A percentile compares a stretch with the other conserved stretches of the same genome.
phyloP scores from a whole-genome alignment of 2,797 vertebrate species.

The Phrynocephalus vlangalii region DNA sequence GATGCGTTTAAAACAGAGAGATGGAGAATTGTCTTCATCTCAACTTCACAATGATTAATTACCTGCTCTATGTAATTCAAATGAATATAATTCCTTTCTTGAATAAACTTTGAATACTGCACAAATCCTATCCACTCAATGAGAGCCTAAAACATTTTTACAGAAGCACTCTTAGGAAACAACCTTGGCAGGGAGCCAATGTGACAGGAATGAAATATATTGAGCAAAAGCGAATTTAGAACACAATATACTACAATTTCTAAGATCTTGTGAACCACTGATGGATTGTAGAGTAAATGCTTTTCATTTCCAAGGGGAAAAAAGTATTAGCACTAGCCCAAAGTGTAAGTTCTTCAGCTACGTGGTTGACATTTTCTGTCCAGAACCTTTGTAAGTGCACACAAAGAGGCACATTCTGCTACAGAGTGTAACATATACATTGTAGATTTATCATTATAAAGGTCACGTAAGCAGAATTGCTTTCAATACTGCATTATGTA shows the following conservation, averaged over 20 bases:
- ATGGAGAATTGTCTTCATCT: slow-evolving; percentile 35
- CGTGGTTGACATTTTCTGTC: not conserved
- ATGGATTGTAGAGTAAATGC: not conserved
- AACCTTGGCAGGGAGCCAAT: not conserved
- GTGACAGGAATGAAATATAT: not conserved
- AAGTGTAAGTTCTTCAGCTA: slow-evolving; percentile 34
- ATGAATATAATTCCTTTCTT: not conserved
- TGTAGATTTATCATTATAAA: too few species aligned
- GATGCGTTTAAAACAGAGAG: slow-evolving; percentile 37
- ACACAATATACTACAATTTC: not conserved
- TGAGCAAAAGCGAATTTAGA: not conserved
- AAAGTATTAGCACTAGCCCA: slow-evolving; percentile 3
- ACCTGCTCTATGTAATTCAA: slow-evolving; percentile 24
- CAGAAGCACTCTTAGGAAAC: not conserved
- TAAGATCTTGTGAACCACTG: not conserved
- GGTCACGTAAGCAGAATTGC: too few species aligned
- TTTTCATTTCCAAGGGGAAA: not conserved
- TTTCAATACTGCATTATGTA: too few species aligned
- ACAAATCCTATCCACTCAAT: not conserved
- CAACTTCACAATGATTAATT: not conserved
- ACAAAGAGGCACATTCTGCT: too few species aligned
- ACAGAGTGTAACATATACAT: too few species aligned
- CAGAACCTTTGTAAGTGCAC: too few species aligned
- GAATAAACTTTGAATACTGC: not conserved
- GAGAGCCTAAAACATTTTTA: not conserved